These are phyloP conservation scores for Mormyrus iriodes DNA, from an alignment of 2,113 vertebrate species.

Conservation along the genomic window DNA sequence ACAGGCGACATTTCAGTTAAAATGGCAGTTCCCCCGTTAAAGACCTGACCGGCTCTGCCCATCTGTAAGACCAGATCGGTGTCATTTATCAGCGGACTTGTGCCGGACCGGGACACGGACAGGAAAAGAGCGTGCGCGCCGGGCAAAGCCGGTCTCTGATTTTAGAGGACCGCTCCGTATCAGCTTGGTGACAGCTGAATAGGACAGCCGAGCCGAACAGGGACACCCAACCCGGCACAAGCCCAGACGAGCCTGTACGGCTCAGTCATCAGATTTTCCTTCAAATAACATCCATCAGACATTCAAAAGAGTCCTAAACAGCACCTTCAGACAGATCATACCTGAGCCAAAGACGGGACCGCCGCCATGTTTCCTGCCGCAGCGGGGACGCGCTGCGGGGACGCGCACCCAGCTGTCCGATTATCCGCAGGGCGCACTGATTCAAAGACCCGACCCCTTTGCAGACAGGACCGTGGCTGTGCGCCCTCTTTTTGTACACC, in stretches of 20 bases:
- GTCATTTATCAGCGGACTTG: neutral
- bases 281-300: neutral
- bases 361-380: conserved; percentile 86
- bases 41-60: neutral
- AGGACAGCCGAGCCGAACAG: neutral
- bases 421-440: neutral
- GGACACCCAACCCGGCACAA: neutral
- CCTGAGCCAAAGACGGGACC: conserved; percentile 78
- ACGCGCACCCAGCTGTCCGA: conserved; percentile 31
- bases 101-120: neutral
- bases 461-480: neutral
- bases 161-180: neutral
- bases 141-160: neutral
- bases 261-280: neutral
- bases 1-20: neutral
- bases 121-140: neutral
- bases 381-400: conserved; percentile 48
- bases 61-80: neutral
- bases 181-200: neutral
- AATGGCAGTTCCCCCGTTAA: neutral
- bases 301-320: neutral
- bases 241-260: neutral
- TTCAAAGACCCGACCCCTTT: neutral
- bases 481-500: neutral
- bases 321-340: conserved; percentile 40